Base-by-base conservation (phyloP, 2,113 vertebrate genomes). In the Calypte anna region DNA sequence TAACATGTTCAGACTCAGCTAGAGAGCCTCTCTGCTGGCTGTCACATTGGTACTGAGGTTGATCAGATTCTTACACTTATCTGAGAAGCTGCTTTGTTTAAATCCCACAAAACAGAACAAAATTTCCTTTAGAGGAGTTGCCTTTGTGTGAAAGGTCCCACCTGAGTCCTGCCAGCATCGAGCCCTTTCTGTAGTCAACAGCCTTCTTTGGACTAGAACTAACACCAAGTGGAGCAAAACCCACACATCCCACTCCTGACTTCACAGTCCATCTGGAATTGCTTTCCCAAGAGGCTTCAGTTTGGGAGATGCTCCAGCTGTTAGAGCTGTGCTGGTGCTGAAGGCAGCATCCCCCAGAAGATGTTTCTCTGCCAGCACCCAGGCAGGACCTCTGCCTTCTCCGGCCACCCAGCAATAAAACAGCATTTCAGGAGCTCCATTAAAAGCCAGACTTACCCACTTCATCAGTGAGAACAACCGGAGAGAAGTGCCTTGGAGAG, bases 381-480 rank as follows among this genome's bases (percentile, higher is more conserved):
- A 33, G 28, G 50, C 53, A 53, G 73, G 22, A 80, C 43, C 57
- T 62, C 87, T 43, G 38, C 63, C 58, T 19, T 31, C 68, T 68
- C 38, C 1, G 15, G 64, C 59, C 59, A 88, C 87, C 85, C 48
- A 31, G 91, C 77, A 51, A 44, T 6, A 51, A 82, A 68, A 14
- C 13, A 79, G 63, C 17, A 36, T 88, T 82, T 58, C 82, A 66
- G 86, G 67, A 92, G 63, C 80, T 86, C 73, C 59, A 19, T 11
- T 30, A 62, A 53, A 77, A 93, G 85, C 30, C 69, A 78, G 62
- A 96, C 96, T 96, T 96, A 96, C 96, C 95, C 75, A n/a, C 79
- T 85, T 74, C 90, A 96, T 93, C 92, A 66, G 76, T 48, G 70
- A 85, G 82, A 57, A 64, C 43, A 67, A 78, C 72, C 7, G 86